phyloP scores from a whole-genome alignment of 2,888 invertebrate species.

The Epinotia brunnichana region DNA sequence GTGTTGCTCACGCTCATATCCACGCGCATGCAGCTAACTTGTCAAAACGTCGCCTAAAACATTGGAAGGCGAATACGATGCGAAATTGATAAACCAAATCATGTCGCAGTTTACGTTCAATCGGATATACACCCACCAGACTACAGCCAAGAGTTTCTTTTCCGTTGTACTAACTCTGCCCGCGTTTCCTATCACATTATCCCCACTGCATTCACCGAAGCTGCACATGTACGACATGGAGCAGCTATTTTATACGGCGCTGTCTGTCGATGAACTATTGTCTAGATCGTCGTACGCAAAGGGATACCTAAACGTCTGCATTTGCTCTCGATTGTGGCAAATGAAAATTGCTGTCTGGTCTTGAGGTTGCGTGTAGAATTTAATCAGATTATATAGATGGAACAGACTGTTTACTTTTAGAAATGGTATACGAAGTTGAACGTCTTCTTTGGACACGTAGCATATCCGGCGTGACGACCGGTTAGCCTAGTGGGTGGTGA shows the following conservation, averaged over 20 bases:
- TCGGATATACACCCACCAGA: too few relatives aligned
- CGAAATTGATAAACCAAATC: too few relatives aligned
- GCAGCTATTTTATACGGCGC: slow-evolving; percentile 40
- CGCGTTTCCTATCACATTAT: slow-evolving; percentile 6
- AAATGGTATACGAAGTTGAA: not conserved
- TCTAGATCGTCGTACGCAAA: slow-evolving; percentile 40
- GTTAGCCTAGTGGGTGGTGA: too few relatives aligned
- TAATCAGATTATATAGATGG: slow-evolving; percentile 4
- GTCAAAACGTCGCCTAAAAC: too few relatives aligned
- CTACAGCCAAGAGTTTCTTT: too few relatives aligned
- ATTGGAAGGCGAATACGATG: too few relatives aligned
- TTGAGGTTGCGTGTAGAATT: slow-evolving; percentile 15
- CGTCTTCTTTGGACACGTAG: too few relatives aligned
- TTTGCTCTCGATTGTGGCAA: slow-evolving; percentile 32
- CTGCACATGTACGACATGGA: slow-evolving; percentile 38
- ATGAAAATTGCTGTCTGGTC: slow-evolving; percentile 29
- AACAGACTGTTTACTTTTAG: not conserved
- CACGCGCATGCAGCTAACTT: too few relatives aligned
- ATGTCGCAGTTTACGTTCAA: too few relatives aligned
- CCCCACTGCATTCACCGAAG: not conserved
- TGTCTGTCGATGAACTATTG: slow-evolving; percentile 44
- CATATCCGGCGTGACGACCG: too few relatives aligned
- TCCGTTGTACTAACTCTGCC: not conserved
- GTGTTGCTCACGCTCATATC: too few relatives aligned
- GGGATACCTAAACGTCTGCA: slow-evolving; percentile 38